A percentile compares a stretch with the other conserved stretches of the same genome.
These are phyloP conservation scores for Leptonema lineaticorne DNA, from an alignment of 1,140 invertebrate species.

Conservation along the genomic window DNA sequence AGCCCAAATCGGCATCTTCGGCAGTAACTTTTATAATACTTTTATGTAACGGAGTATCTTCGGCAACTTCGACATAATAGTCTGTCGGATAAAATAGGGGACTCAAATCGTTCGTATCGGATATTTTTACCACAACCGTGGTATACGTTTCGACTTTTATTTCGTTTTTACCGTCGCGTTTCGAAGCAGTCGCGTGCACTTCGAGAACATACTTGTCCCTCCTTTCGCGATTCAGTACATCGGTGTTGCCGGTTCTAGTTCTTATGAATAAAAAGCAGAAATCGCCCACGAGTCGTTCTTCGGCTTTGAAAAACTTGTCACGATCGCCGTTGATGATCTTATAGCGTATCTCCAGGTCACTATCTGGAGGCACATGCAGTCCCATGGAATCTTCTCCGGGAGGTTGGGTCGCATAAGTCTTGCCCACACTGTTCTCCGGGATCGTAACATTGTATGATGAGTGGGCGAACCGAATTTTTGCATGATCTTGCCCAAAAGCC, in stretches of 20 bases:
- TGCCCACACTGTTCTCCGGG: conserved; percentile 86
- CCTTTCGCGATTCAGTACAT: conserved; percentile 88
- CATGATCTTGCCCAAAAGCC: conserved; percentile 41
- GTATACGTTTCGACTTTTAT: conserved; percentile 68
- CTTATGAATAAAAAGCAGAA: conserved; percentile 90
- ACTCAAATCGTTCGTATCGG: conserved; percentile 90
- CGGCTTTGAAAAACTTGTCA: conserved; percentile 90
- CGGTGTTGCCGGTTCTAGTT: conserved; percentile 79
- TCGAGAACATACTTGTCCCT: conserved; percentile 80
- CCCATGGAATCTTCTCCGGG: conserved; percentile 59
- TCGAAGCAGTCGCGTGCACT: conserved; percentile 71
- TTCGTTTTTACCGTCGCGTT: conserved; percentile 60
- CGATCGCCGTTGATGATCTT: conserved; percentile 82
- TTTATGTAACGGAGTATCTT: conserved; percentile 83
- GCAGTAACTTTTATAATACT: conserved; percentile 77
- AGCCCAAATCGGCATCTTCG: conserved; percentile 90
- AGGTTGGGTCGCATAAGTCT: conserved; percentile 69
- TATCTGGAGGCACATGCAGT: conserved; percentile 49
- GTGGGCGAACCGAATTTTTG: conserved; percentile 63
- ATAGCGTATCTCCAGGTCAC: conserved; percentile 69
- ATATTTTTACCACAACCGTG: conserved; percentile 74
- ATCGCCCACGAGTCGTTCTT: conserved; percentile 83
- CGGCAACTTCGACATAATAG: conserved; percentile 84
- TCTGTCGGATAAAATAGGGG: conserved; percentile 86
- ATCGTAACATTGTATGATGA: conserved; percentile 86